These are phyloP conservation scores for Diprion similis DNA, from an alignment of 1,140 invertebrate genomes.

Conservation along the genomic window DNA sequence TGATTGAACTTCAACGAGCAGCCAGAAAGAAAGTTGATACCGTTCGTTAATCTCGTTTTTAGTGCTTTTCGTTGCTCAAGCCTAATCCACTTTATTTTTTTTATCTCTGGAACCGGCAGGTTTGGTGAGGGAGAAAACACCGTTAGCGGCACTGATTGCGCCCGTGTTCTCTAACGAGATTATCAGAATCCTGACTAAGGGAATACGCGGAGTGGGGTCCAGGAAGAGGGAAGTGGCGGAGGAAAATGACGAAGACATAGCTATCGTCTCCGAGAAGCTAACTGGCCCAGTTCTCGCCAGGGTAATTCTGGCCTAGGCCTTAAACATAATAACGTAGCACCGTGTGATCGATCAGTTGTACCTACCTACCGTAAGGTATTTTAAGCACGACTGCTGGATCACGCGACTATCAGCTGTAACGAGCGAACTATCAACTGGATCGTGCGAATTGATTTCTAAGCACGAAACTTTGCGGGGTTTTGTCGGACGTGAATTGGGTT, in stretches of 20 bases:
- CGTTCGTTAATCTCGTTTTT: no score
- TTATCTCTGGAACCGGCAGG: constrained; percentile 17
- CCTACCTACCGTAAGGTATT: background rate
- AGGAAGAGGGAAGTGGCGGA: background rate
- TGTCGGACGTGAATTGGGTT: background rate
- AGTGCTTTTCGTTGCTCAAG: no score
- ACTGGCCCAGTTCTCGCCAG: constrained; percentile 21
- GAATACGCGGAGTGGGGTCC: background rate
- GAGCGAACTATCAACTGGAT: background rate
- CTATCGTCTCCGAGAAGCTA: constrained; percentile 11
- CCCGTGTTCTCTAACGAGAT: constrained; percentile 32
- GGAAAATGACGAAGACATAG: background rate
- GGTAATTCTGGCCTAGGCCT: constrained; percentile 6
- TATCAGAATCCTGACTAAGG: constrained; percentile 29
- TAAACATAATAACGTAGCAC: background rate
- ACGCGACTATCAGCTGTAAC: background rate
- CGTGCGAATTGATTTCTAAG: background rate
- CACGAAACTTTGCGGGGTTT: background rate
- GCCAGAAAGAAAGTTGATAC: no score
- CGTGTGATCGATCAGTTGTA: constrained; percentile 12
- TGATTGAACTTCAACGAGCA: no score
- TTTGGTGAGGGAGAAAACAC: constrained; percentile 32
- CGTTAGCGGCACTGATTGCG: constrained; percentile 32
- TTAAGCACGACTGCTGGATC: constrained; percentile 18
- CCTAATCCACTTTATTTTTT: no score